Evolutionary conservation across 64 coral and sea anemone genomes (phyloP), one percentile per base, ranked within the genome.

Genomic region (Acropora tenuis): DNA sequence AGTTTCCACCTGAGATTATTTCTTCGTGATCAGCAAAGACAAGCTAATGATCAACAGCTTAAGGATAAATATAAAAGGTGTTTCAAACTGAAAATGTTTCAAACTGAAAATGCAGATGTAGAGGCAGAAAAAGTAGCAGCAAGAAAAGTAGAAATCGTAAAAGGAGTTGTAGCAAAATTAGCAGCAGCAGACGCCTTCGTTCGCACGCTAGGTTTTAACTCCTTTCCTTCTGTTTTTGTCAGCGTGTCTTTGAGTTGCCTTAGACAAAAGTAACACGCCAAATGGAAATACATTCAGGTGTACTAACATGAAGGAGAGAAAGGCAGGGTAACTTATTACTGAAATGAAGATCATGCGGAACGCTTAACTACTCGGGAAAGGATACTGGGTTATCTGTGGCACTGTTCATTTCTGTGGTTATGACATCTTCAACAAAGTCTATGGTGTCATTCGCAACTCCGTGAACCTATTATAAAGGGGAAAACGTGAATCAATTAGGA

Each of bases 381-480:
- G 97, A 98, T 98, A 98, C 97, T 84, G 97, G 97, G 55, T 98
- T 98, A 58, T 98, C 97, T 16, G 97, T 98, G 46, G 94, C 97
- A 87, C 97, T 98, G 80, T 98, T 98, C 88, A 98, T 98, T 61
- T 98, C 97, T 11, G 94, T 98, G 41, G 94, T 93, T 8, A 98
- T 82, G 50, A 98, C 95, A 17, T 94, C 97, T 79, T 93, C 61
- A 10, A 96, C 97, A 76, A 98, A 98, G 30, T 95, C 94, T 20
- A 98, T 98, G 5, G 97, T 98, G 18, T 98, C 97, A 48, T 90
- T 85, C 6, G 92, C 97, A 47, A 98, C 93, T 52, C 97, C 97
- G 68, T 98, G 97, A 12, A 98, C 97, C 97, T 98, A 49, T 8
- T 57, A 72, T 71, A 80, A 40, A 47, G 41, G 15, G 86, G 1